These are phyloP conservation scores for Colletes gigas DNA, from an alignment of 1,140 invertebrate genomes.

Conservation along the genomic window DNA sequence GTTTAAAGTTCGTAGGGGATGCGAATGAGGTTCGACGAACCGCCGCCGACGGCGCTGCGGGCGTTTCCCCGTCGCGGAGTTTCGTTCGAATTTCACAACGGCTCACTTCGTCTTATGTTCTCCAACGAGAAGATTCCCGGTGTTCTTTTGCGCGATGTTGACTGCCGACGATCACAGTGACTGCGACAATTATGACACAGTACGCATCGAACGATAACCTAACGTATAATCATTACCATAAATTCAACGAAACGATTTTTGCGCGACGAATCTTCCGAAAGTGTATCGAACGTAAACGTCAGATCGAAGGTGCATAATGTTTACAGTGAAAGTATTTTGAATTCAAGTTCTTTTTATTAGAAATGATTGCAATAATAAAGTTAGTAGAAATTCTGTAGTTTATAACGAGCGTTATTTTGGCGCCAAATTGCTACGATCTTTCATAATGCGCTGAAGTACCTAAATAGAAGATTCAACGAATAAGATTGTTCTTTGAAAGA, in stretches of 20 bases:
- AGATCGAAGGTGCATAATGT: background rate
- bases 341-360: background rate
- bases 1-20: constrained; percentile 10
- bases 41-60: constrained; percentile 18
- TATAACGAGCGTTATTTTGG: background rate
- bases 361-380: background rate
- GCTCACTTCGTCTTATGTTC: constrained; percentile 34
- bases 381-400: background rate
- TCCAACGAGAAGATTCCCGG: constrained; percentile 4
- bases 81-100: constrained; percentile 36
- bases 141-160: background rate
- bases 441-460: no score
- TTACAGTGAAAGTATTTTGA: background rate
- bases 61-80: background rate
- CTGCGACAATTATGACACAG: background rate
- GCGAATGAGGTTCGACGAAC: background rate
- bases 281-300: background rate
- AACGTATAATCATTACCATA: no score
- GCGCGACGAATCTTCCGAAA: background rate
- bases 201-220: background rate
- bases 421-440: background rate
- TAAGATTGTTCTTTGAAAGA: background rate
- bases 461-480: no score
- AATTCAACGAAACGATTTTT: background rate
- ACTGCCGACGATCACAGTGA: background rate